phyloP scores from a whole-genome alignment of 2,888 invertebrate genomes.

The Apodemia zela region DNA sequence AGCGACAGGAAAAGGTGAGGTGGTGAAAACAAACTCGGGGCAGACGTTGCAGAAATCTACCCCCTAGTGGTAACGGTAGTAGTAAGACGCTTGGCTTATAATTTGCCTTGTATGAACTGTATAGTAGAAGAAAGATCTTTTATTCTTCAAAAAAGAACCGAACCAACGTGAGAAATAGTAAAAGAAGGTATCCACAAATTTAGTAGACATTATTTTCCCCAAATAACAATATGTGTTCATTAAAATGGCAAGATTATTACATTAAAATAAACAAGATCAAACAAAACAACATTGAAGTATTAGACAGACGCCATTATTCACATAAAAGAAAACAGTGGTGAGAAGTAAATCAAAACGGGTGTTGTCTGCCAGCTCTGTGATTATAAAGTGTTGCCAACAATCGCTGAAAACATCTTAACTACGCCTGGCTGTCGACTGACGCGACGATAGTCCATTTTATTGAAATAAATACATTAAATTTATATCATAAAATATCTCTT shows the following conservation, averaged over 20 bases:
- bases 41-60: too few relatives aligned
- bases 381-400: conserved; percentile 57
- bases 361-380: conserved; percentile 63
- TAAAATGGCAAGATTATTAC: conserved; percentile 4
- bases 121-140: too few relatives aligned
- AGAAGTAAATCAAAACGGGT: conserved; percentile 70
- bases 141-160: too few relatives aligned
- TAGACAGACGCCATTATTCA: conserved; percentile 37
- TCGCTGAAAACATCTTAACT: conserved; percentile 56
- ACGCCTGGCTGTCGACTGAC: conserved; percentile 36
- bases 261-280: conserved; percentile 19
- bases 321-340: conserved; percentile 48
- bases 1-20: too few relatives aligned
- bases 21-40: too few relatives aligned
- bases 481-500: not conserved
- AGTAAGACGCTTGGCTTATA: too few relatives aligned
- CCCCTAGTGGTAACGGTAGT: too few relatives aligned
- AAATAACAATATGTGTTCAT: not conserved
- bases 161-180: too few relatives aligned
- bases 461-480: conserved; percentile 50
- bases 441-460: conserved; percentile 45
- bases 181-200: too few relatives aligned
- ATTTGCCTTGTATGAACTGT: too few relatives aligned
- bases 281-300: conserved; percentile 18
- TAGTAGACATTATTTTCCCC: too few relatives aligned